Percentiles rank a stretch among this genome's conserved stretches.
These are phyloP conservation scores for Agrilus mali DNA, from an alignment of 2,888 invertebrate genomes.

Conservation along the genomic window DNA sequence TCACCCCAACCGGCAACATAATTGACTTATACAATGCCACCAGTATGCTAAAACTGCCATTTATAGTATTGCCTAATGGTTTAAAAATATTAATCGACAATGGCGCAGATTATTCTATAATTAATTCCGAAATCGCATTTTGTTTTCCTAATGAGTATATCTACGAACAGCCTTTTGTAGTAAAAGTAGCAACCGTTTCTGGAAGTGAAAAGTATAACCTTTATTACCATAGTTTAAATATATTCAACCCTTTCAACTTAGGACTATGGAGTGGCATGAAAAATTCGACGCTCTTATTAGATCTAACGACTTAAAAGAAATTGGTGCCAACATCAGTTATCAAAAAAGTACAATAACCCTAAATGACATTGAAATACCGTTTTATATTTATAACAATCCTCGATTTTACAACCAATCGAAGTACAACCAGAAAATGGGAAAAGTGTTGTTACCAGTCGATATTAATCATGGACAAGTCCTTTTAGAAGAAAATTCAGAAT, in stretches of 20 bases:
- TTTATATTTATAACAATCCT: background rate
- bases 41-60: slow-evolving; percentile 3
- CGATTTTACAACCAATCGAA: background rate
- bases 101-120: slow-evolving; percentile 3
- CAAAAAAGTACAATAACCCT: background rate
- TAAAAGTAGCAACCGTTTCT: background rate
- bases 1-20: too few species aligned
- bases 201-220: slow-evolving; percentile 1
- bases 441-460: background rate
- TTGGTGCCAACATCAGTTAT: slow-evolving; percentile 1
- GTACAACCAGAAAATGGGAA: background rate
- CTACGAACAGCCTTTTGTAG: background rate
- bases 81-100: slow-evolving; percentile 2
- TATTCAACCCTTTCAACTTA: background rate
- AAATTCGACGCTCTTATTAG: slow-evolving; percentile 2
- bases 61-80: background rate
- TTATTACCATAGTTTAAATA: background rate
- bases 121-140: slow-evolving; percentile 1
- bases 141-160: background rate
- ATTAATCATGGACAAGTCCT: background rate
- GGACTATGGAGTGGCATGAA: background rate
- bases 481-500: background rate
- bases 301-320: background rate
- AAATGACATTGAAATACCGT: background rate
- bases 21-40: background rate